Conservation (phyloP, 1,140 invertebrate genomes). For the Octopus sinensis region DNA sequence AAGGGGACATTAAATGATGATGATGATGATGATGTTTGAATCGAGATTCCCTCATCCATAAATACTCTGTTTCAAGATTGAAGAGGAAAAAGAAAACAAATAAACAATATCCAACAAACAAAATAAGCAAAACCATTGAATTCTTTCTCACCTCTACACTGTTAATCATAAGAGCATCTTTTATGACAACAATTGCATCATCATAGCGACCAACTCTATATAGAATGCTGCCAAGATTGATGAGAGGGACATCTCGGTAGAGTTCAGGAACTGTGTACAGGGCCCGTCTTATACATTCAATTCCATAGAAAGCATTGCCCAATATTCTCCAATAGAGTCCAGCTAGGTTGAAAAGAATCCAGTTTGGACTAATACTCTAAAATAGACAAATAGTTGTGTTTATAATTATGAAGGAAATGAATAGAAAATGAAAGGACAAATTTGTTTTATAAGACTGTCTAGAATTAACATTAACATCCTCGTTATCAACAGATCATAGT, state of each 20-base stretch:
- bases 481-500: no score
- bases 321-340: conserved; percentile 80
- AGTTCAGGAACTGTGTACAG: conserved; percentile 73
- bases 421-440: no score
- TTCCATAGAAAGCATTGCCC: conserved; percentile 73
- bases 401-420: no score
- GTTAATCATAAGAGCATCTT: conserved; percentile 73
- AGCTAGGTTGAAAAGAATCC: conserved; percentile 80
- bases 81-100: background rate
- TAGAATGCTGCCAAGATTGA: conserved; percentile 77
- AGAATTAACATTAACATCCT: no score
- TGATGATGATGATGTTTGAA: no score
- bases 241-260: conserved; percentile 73
- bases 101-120: background rate
- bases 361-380: conserved; percentile 69
- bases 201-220: conserved; percentile 68
- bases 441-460: no score
- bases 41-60: background rate
- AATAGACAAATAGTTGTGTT: conserved; percentile 21
- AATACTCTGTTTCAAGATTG: background rate
- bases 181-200: conserved; percentile 75
- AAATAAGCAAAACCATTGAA: background rate
- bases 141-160: conserved; percentile 63
- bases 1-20: no score
- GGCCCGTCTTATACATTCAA: conserved; percentile 77